These are phyloP conservation scores for Trichonephila clavata DNA, from an alignment of 1,140 invertebrate genomes.

Conservation along the genomic window DNA sequence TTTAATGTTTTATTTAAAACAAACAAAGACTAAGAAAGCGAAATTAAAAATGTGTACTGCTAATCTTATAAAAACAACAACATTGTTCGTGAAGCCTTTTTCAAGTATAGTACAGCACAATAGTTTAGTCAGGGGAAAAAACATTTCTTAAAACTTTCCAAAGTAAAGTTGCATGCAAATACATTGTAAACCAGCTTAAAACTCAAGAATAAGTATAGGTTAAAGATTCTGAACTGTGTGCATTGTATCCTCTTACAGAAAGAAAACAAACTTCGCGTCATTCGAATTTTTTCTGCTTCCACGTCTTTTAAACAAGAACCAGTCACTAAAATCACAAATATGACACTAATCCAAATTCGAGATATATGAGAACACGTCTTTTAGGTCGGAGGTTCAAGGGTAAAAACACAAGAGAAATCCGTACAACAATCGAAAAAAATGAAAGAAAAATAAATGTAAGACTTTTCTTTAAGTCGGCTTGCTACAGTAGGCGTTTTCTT, in stretches of 20 bases:
- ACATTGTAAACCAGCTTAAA: no score
- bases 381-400: slow-evolving; percentile 32
- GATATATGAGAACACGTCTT: slow-evolving; percentile 23
- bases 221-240: background rate
- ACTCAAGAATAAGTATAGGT: no score
- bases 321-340: slow-evolving; percentile 60
- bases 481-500: slow-evolving; percentile 37
- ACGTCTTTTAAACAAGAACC: background rate
- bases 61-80: no score
- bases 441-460: background rate
- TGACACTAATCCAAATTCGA: slow-evolving; percentile 51
- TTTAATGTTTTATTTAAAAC: no score
- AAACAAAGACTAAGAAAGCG: no score
- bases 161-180: no score
- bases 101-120: no score
- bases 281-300: background rate
- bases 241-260: background rate
- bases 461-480: slow-evolving; percentile 25
- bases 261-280: background rate
- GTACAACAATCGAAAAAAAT: background rate
- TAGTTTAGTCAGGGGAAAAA: no score
- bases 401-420: slow-evolving; percentile 55
- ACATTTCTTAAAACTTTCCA: no score
- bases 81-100: no score
- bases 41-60: no score